Evolutionary conservation across 2,888 invertebrate genomes (phyloP), one percentile per base, ranked within the genome.

Genomic region (Ferdinandea cuprea): DNA sequence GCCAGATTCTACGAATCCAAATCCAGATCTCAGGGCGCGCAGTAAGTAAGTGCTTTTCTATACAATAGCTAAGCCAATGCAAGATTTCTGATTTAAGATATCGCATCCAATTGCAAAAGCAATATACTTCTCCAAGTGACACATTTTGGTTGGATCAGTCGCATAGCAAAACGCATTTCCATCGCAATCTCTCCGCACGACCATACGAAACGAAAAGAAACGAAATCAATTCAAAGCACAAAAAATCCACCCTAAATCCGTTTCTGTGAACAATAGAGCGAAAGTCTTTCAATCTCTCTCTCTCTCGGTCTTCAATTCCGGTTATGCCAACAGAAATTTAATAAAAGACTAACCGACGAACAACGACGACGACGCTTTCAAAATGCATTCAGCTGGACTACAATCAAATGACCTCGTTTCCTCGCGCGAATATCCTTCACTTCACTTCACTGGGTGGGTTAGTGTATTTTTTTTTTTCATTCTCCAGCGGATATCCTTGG

Each of bases 81-180:
- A 44, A 44, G 9, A 54, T 58, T 58, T 6, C 15, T 32, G 32
- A 19, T 37, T 0, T 89, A 86, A 44, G 86, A 86, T 0, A 44
- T 87, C 1, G 85, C 88, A 28, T 86, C 87, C 0, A 85, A 87
- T 21, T 63, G 88, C 0, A 89, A 90, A 81, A 69, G 54, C 50
- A 74, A 59, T 40, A 40, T 15, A 3, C 25, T 66, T 9, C 48
- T 50, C n/a, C n/a, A 46, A 61, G 68, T 63, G 80, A 63, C 56
- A 74, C 73, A 68, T 19, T 63, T 40, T 42, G 25, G 40, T 25
- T 6, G 3, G 19, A 42, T 52, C 54, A 37, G 6, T 48, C 21
- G 15, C n/a, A 28, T 61, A 32, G 25, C 17, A 48, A 50, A 63
- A 74, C 58, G 63, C 48, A 69, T 69, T 74, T 74, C 68, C 42